Evolutionary conservation across 2,888 invertebrate species (phyloP), one percentile per base, ranked within the genome.

Genomic region (Drosophila ezoana): DNA sequence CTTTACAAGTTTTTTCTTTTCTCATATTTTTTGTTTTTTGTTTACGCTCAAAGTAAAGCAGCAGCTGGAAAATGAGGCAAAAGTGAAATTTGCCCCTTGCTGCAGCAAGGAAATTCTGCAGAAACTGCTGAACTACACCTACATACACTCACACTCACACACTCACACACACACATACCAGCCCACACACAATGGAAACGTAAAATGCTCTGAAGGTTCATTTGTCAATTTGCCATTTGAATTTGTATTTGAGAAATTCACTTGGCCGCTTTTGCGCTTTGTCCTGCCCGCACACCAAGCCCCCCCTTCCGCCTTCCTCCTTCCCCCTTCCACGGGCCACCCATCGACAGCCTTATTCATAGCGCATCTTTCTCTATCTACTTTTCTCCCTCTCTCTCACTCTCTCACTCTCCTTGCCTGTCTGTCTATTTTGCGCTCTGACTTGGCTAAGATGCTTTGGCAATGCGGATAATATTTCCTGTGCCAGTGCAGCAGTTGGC

Each of bases 391-490:
- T 28, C 28, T 8, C 28, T 23, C 38, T 32, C n/a, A 35, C 37
- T 32, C 35, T 32, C 40, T 40, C 16, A 32, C 14, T 23, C 9
- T 45, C 14, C 9, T 9, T 38, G 9, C 8, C 44, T 16, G 43
- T 13, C 13, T 56, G 44, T 62, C 35, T 48, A 57, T 67, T 62
- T 61, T 72, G 58, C 62, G 11, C 75, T 59, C 58, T 61, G 63
- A 71, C 63, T 68, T 67, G 77, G 78, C 68, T 70, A 65, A 80
- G 78, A 78, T 70, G 68, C 83, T 79, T 73, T 87, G 86, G 74
- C 87, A 87, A 82, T 85, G 85, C 87, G 77, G 87, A 87, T 85
- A 85, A 87, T 85, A 87, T 87, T 82, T 85, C 85, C 87, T 85
- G 85, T 82, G 87, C 72, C 83, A 87, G 81, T 80, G 85, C 81